Conservation (phyloP, 2,113 vertebrate species). For the Rhinolophus sinicus region DNA sequence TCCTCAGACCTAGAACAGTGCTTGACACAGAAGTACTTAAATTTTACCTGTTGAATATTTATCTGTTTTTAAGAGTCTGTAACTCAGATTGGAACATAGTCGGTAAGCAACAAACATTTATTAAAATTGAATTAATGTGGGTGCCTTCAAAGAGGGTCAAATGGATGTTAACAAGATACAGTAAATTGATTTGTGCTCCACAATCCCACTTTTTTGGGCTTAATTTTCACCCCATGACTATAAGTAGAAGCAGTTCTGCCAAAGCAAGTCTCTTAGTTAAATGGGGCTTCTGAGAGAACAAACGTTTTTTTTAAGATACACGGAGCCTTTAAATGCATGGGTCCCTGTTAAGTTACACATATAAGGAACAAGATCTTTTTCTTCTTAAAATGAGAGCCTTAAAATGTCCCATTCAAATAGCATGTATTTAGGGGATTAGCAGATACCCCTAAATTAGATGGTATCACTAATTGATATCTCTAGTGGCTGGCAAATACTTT, state of each 20-base stretch:
- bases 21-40: not conserved
- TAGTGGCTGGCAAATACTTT: conserved; percentile 4
- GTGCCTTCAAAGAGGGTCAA: not conserved
- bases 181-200: not conserved
- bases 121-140: not conserved
- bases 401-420: conserved; percentile 52
- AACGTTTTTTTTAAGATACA: not conserved
- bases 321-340: not conserved
- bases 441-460: not conserved
- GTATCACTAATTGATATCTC: not conserved
- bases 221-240: not conserved
- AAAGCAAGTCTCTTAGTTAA: conserved; percentile 41
- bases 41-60: conserved; percentile 34
- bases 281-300: not conserved
- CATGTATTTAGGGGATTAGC: not conserved
- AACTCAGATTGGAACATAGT: not conserved
- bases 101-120: not conserved
- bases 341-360: not conserved
- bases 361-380: conserved; percentile 24
- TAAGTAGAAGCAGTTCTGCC: conserved; percentile 29
- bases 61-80: not conserved
- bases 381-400: conserved; percentile 53
- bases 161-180: not conserved
- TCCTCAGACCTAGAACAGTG: not conserved
- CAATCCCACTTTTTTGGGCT: not conserved